These are phyloP conservation scores for Eudemis profundana DNA, from an alignment of 2,888 invertebrate species.

Conservation along the genomic window DNA sequence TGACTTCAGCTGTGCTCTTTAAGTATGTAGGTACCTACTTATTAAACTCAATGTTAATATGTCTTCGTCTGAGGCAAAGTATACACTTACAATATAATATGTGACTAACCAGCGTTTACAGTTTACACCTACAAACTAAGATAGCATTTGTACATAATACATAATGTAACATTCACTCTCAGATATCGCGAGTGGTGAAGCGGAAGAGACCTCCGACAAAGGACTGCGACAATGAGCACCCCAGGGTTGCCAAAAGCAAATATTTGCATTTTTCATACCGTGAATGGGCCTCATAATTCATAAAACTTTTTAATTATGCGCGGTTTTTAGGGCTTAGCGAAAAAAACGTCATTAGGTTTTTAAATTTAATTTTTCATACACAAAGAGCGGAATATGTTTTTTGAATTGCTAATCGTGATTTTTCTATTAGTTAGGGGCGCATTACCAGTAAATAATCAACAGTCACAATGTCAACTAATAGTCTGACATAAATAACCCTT, in stretches of 20 bases:
- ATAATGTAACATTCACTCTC: conserved; percentile 57
- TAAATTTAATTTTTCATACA: conserved; percentile 26
- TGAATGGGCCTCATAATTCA: conserved; percentile 39
- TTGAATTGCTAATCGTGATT: conserved; percentile 26
- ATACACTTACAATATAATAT: conserved; percentile 39
- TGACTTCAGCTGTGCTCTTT: not conserved
- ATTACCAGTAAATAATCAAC: conserved; percentile 28
- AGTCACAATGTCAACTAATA: conserved; percentile 17
- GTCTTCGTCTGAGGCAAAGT: not conserved
- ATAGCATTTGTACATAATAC: conserved; percentile 23
- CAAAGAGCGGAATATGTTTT: conserved; percentile 10
- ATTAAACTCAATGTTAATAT: too few species aligned
- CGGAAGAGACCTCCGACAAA: conserved; percentile 81
- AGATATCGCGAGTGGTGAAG: conserved; percentile 77
- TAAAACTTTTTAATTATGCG: conserved; percentile 44
- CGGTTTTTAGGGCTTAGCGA: conserved; percentile 36
- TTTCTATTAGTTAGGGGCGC: conserved; percentile 19
- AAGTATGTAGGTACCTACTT: not conserved
- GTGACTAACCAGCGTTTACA: conserved; percentile 29
- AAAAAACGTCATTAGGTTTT: conserved; percentile 35
- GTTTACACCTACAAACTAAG: not conserved
- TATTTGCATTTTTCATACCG: conserved; percentile 51
- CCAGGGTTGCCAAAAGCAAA: conserved; percentile 61
- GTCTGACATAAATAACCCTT: not conserved
- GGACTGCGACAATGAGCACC: conserved; percentile 77